A percentile compares a stretch with the other conserved stretches of the same genome.
Evolutionary conservation across 92 coral and sea anemone species (phyloP).

Genomic region (Pocillopora grandis): DNA sequence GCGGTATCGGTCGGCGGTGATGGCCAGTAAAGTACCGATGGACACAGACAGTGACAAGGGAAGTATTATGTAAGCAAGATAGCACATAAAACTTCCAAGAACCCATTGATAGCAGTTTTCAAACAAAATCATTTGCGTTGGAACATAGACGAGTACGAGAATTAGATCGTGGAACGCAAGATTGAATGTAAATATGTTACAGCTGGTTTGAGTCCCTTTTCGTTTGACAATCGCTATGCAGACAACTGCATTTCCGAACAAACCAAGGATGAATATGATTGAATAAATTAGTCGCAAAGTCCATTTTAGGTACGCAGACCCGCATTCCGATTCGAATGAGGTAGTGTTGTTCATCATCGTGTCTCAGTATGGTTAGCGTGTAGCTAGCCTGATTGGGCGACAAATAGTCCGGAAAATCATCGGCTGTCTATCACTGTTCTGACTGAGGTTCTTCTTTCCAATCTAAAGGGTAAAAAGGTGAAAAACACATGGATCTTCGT

Average conservation of each 20-base stretch:
- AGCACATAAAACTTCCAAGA: slow-evolving; percentile 70
- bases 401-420: not conserved
- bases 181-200: slow-evolving; percentile 70
- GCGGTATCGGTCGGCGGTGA: slow-evolving; percentile 76
- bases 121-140: slow-evolving; percentile 72
- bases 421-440: not conserved
- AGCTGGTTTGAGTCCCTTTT: slow-evolving; percentile 62
- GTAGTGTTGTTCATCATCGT: slow-evolving; percentile 13
- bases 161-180: slow-evolving; percentile 74
- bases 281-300: slow-evolving; percentile 64
- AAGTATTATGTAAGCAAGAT: slow-evolving; percentile 59
- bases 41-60: slow-evolving; percentile 66
- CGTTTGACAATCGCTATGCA: slow-evolving; percentile 73
- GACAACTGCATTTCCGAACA: slow-evolving; percentile 73
- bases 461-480: no score
- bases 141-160: slow-evolving; percentile 68
- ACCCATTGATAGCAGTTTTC: slow-evolving; percentile 75
- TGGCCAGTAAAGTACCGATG: slow-evolving; percentile 66
- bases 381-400: not conserved
- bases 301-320: slow-evolving; percentile 47
- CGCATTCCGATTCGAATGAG: not conserved
- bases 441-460: no score
- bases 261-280: slow-evolving; percentile 63
- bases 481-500: no score
- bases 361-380: not conserved